Percentiles rank a stretch among this genome's conserved stretches.
These are phyloP conservation scores for human DNA, from an alignment of 2,113 vertebrate genomes.

Conservation along the genomic window GRCh38 chr3:168625501-168626000, in stretches of 20 bases:
- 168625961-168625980: neutral
- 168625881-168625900: neutral
- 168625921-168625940: neutral
- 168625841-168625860: neutral
- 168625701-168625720: neutral
- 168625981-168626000: neutral
- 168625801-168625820: neutral
- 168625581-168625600: conserved; percentile 10
- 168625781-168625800: conserved; percentile 9
- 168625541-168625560: neutral
- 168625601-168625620: conserved; percentile 51
- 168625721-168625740: conserved; percentile 9
- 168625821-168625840: neutral
- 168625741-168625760: conserved; percentile 7
- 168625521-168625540: neutral
- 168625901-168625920: conserved; percentile 10
- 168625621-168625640: conserved; percentile 1
- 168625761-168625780: neutral
- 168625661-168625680: neutral
- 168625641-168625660: neutral
- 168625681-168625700: neutral
- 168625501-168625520: neutral
- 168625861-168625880: conserved; percentile 22
- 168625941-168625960: neutral
- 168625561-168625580: neutral